Evolutionary conservation across 2,888 invertebrate genomes (phyloP).

Genomic region (Catotricha subobsoleta): DNA sequence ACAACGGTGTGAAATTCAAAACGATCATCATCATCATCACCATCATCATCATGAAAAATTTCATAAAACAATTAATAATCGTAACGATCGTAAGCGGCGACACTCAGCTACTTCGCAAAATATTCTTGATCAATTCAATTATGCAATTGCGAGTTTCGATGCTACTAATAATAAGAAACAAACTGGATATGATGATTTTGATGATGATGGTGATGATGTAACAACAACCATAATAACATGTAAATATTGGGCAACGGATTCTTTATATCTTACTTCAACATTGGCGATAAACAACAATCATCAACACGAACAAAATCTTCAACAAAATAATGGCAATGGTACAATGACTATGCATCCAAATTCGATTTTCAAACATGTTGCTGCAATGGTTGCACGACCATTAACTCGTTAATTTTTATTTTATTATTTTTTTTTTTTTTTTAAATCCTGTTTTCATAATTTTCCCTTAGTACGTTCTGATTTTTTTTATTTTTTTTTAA

Average conservation of each 20-base stretch:
- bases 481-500: no score
- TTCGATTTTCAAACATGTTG: slow-evolving; percentile 20
- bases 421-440: background rate
- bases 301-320: slow-evolving; percentile 9
- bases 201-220: slow-evolving; percentile 3
- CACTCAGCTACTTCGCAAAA: slow-evolving; percentile 26
- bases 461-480: no score
- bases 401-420: slow-evolving; percentile 18
- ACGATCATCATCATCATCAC: background rate
- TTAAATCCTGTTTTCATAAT: background rate
- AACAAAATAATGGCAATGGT: slow-evolving; percentile 10
- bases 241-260: slow-evolving; percentile 19
- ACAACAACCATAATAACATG: slow-evolving; percentile 20
- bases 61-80: no score
- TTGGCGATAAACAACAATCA: background rate
- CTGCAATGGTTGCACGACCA: slow-evolving; percentile 20
- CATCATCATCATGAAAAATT: no score
- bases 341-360: slow-evolving; percentile 13
- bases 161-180: background rate
- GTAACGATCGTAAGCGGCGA: slow-evolving; percentile 39
- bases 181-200: slow-evolving; percentile 5
- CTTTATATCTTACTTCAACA: slow-evolving; percentile 8
- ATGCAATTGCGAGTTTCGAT: background rate
- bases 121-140: slow-evolving; percentile 2
- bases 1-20: background rate